A percentile compares a stretch with the other conserved stretches of the same genome.
Conservation (phyloP, 2,888 invertebrate species). For the Hecatera dysodea region DNA sequence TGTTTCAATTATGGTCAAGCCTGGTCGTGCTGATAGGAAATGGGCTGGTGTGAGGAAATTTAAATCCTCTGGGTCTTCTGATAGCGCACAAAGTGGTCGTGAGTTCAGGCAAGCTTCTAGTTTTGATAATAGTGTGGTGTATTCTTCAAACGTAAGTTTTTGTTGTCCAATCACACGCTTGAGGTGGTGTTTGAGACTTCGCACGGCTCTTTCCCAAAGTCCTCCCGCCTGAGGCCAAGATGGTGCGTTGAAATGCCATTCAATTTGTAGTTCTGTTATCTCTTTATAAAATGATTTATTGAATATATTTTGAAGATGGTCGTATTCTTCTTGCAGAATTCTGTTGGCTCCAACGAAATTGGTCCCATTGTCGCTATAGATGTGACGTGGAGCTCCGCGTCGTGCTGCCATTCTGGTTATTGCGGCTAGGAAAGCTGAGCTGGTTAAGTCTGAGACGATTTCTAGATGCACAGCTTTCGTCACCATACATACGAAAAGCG, state of each 20-base stretch:
- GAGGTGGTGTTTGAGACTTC: neutral
- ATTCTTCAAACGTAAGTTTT: slow-evolving; percentile 1
- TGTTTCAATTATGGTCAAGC: no score
- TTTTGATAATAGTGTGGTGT: neutral
- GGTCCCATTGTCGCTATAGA: no score
- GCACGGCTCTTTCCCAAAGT: no score
- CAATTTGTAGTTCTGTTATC: no score
- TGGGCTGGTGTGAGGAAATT: no score
- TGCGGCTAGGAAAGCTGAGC: slow-evolving; percentile 1
- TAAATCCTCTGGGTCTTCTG: no score
- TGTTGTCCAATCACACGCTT: neutral
- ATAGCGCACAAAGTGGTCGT: no score
- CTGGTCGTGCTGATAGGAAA: no score
- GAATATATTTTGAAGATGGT: neutral
- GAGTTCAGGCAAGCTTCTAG: no score
- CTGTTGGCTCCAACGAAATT: neutral
- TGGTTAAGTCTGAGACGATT: slow-evolving; percentile 2
- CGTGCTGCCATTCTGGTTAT: neutral
- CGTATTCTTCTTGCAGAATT: neutral
- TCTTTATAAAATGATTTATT: no score
- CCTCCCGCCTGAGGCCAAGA: no score
- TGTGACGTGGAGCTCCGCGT: neutral
- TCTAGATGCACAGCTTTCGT: slow-evolving; percentile 5
- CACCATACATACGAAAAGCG: neutral
- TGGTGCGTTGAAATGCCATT: no score